Conservation (phyloP, 1,140 invertebrate genomes). For the Sogatella furcifera region DNA sequence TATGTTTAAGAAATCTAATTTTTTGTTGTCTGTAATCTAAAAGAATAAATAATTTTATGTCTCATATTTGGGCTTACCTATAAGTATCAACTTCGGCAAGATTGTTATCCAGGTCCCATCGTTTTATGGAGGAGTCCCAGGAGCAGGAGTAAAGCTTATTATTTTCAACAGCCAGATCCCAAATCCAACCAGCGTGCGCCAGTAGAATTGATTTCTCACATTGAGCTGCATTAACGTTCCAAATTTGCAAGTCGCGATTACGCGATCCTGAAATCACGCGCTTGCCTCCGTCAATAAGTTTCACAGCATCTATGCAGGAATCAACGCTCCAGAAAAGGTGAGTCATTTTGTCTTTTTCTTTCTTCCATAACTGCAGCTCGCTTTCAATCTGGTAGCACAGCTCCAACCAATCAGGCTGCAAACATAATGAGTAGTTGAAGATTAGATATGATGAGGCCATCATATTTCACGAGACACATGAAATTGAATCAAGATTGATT, state of each 20-base stretch:
- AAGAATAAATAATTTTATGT: too few relatives aligned
- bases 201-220: background rate
- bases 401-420: background rate
- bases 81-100: too few relatives aligned
- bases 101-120: background rate
- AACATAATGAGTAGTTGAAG: too few relatives aligned
- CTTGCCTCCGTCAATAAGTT: background rate
- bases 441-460: too few relatives aligned
- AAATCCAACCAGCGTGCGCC: background rate
- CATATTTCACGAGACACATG: too few relatives aligned
- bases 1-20: too few relatives aligned
- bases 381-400: background rate
- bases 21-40: too few relatives aligned
- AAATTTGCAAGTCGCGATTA: background rate
- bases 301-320: background rate
- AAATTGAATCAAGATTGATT: too few relatives aligned
- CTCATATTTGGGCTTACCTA: too few relatives aligned
- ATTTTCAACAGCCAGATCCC: background rate
- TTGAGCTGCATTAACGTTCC: background rate
- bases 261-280: background rate
- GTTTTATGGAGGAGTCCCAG: background rate
- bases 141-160: background rate
- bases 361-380: background rate
- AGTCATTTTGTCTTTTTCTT: background rate
- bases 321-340: background rate